Base-by-base conservation (phyloP, 2,888 invertebrate genomes). In the Drosophila formosana region DNA sequence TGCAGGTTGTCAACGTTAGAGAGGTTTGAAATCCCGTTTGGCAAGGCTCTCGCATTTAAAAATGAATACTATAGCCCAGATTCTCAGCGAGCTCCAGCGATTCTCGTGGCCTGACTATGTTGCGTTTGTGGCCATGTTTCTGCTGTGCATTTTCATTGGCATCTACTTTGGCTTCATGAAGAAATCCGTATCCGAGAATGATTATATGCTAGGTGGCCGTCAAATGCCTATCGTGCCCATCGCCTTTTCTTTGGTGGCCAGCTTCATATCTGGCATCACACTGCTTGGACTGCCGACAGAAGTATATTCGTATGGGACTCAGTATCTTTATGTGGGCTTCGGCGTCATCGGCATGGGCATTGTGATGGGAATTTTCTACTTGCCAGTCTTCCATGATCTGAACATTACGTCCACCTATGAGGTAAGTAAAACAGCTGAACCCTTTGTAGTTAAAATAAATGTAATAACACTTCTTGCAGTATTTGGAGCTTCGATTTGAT, bases 171-270 rank as follows among this genome's bases (percentile, higher is more conserved):
- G 96, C 5, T 96, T 96, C 88, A 92, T 95, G 73, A 94, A 95
- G 65, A 95, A 95, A 82, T 88, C 91, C 2, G 76, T 89, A 3
- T 93, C 95, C 1, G 95, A 95, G 85, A 94, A 94, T 83, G 96
- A 96, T 79, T 97, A 97, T 91, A 93, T 97, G 75, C 95, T 97
- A 92, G 97, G 97, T 5, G 96, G 96, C 6, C 93, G 96, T 72
- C 95, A 95, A 88, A 96, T 97, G 96, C 93, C 94, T 60, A 93
- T 95, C 4, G 92, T 97, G 74, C 97, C 97, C 0, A 95, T 97
- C 32, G 95, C 96, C 34, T 94, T 97, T 92, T 97, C 97, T 0
- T 93, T 98, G 49, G 95, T 97, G 58, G 97, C 97, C 34, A 97
- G 96, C 91, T 96, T 95, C 70, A 94, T 96, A 65, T 96, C 96